A percentile compares a stretch with the other conserved stretches of the same genome.
These are phyloP conservation scores for Diachasmimorpha longicaudata DNA, from an alignment of 1,140 invertebrate species.

Conservation along the genomic window DNA sequence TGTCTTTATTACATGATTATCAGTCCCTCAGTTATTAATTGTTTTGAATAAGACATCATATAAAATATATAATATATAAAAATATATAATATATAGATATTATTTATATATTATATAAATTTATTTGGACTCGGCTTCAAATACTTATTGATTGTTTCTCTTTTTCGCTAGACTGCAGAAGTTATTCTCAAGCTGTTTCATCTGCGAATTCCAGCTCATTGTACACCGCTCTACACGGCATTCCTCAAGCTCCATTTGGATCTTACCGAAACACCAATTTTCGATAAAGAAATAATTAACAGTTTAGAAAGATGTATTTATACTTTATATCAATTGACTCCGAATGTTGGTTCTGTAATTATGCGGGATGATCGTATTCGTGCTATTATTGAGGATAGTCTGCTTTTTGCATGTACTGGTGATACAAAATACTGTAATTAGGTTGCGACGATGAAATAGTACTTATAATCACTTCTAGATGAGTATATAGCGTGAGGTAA, in stretches of 20 bases:
- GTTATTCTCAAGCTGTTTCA: slow-evolving; percentile 45
- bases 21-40: too few species aligned
- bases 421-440: slow-evolving; percentile 47
- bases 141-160: too few species aligned
- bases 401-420: slow-evolving; percentile 32
- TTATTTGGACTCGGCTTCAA: too few species aligned
- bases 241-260: slow-evolving; percentile 51
- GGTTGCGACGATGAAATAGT: background rate
- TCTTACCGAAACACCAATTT: slow-evolving; percentile 47
- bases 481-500: background rate
- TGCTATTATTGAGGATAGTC: slow-evolving; percentile 35
- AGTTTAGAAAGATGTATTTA: slow-evolving; percentile 51
- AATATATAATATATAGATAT: background rate
- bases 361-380: slow-evolving; percentile 47
- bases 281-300: slow-evolving; percentile 49
- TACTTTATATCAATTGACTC: slow-evolving; percentile 48
- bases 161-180: slow-evolving; percentile 43
- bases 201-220: slow-evolving; percentile 42
- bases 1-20: too few species aligned
- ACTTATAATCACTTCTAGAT: background rate
- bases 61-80: background rate
- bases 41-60: background rate
- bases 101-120: background rate
- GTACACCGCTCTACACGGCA: slow-evolving; percentile 42
- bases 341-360: slow-evolving; percentile 42